These are phyloP conservation scores for Rhipidura dahli DNA, from an alignment of 2,113 vertebrate genomes.

Conservation along the genomic window DNA sequence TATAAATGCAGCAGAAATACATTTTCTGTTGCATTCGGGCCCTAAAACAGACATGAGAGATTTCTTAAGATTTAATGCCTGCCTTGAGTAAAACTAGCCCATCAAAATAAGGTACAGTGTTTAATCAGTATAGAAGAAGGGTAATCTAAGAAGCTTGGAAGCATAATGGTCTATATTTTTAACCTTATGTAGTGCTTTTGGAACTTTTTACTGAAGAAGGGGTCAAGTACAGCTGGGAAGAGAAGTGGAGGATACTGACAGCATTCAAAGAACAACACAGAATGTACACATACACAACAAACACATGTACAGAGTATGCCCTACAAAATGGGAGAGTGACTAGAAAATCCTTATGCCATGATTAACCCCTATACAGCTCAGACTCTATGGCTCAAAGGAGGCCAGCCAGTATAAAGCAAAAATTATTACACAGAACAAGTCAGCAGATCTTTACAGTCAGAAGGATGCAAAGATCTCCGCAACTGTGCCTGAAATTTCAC, in stretches of 20 bases:
- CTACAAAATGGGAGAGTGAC: background rate
- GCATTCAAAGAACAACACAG: background rate
- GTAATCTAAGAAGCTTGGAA: background rate
- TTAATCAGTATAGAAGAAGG: background rate
- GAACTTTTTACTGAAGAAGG: background rate
- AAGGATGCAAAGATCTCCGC: background rate
- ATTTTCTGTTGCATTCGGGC: background rate
- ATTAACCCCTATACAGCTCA: background rate
- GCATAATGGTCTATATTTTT: background rate
- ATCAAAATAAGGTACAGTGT: background rate
- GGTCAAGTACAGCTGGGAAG: background rate
- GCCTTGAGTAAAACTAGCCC: background rate
- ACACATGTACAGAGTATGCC: background rate
- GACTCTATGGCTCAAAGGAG: background rate
- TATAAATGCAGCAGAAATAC: background rate
- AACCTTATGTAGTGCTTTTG: background rate
- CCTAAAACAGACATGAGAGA: background rate
- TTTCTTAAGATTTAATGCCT: background rate
- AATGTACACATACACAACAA: background rate
- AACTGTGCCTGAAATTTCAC: background rate
- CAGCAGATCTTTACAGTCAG: background rate
- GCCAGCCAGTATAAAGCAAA: background rate
- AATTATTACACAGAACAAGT: background rate
- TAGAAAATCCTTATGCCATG: background rate
- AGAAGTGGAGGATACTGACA: background rate